These are phyloP conservation scores for Antechinus stuartii DNA, from an alignment of 2,113 vertebrate species.

Conservation along the genomic window DNA sequence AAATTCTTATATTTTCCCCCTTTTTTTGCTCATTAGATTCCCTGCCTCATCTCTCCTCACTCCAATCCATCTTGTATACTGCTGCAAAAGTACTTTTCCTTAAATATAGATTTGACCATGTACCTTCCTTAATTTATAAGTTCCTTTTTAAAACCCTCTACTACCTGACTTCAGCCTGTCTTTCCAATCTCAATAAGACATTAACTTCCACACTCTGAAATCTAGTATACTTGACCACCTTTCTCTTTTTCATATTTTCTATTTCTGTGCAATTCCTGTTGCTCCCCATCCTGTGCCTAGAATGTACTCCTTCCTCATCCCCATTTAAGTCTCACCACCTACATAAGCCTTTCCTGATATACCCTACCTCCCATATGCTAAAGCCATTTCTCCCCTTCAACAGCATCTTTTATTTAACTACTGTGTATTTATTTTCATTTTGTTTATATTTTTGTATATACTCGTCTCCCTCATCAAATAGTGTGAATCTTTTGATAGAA, in stretches of 20 bases:
- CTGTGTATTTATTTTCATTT: not conserved
- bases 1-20: not conserved
- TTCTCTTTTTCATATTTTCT: not conserved
- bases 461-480: not conserved
- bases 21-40: not conserved
- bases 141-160: not conserved
- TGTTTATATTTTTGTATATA: not conserved
- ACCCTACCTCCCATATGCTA: not conserved
- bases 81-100: not conserved
- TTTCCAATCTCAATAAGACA: not conserved
- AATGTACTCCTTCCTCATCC: not conserved
- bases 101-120: not conserved
- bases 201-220: not conserved
- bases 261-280: not conserved
- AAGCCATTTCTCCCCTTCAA: not conserved
- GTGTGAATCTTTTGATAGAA: not conserved
- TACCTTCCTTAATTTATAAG: not conserved
- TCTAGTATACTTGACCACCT: not conserved
- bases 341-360: not conserved
- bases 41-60: not conserved
- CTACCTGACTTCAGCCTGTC: not conserved
- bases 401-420: not conserved
- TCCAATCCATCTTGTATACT: not conserved
- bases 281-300: not conserved
- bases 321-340: not conserved